Evolutionary conservation across 2,797 vertebrate species (phyloP).

Genomic region (Poeciliopsis infans): DNA sequence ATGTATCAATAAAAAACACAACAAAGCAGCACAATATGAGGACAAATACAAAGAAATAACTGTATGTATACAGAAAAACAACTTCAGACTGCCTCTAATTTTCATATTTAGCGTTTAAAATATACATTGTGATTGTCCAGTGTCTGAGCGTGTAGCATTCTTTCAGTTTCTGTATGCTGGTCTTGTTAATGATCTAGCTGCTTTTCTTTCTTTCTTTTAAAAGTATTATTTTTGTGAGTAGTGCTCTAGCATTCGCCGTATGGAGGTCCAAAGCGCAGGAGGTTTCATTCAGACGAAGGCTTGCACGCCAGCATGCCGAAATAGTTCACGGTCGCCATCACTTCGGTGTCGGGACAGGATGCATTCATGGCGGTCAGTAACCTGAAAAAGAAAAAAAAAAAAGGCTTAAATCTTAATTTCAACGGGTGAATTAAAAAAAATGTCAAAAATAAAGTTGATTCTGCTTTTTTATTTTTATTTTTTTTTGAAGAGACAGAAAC

Average conservation of each 20-base stretch:
- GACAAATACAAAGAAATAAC: background rate
- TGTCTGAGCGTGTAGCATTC: background rate
- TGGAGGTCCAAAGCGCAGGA: background rate
- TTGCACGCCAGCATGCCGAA: constrained; percentile 64
- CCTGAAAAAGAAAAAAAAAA: constrained; percentile 37
- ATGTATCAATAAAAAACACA: background rate
- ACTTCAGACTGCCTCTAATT: background rate
- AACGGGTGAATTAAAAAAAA: background rate
- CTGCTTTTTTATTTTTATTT: too few species aligned
- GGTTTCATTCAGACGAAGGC: constrained; percentile 21
- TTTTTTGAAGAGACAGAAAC: background rate
- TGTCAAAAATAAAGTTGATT: background rate
- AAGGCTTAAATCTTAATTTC: background rate
- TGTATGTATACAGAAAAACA: background rate
- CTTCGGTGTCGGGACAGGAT: constrained; percentile 57
- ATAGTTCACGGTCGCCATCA: constrained; percentile 57
- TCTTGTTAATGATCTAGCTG: background rate
- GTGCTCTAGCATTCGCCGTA: background rate
- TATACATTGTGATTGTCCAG: background rate
- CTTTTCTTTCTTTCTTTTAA: background rate
- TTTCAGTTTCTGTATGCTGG: background rate
- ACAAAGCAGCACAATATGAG: background rate
- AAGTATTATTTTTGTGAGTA: background rate
- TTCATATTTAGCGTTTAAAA: background rate
- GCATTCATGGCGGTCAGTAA: constrained; percentile 61